Evolutionary conservation across 2,113 vertebrate species (phyloP), one percentile per base, ranked within the genome.

Genomic region (Erythrocercus mccallii): DNA sequence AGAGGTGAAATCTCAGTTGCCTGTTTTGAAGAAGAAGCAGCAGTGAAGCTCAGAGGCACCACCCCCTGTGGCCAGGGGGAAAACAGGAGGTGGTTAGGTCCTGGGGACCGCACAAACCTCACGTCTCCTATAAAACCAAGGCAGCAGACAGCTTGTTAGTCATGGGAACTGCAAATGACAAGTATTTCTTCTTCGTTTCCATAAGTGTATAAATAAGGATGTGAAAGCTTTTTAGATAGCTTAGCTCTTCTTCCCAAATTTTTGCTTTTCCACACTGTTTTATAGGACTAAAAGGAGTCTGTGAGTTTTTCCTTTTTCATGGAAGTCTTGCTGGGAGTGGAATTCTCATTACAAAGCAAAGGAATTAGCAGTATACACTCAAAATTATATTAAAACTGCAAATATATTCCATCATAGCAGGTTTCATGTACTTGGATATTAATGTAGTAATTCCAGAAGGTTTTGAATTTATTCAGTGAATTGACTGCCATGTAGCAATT

Each of bases 391-490:
- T 90, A 80, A 88, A 69, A 88, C 45, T 77, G 20, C 19, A 86
- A 83, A 91, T 83, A 56, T 53, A 72, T 83, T 90, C 45, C 40
- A 80, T 82, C 57, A 9, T 68, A 73, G 68, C 18, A 81, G 18
- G 61, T 70, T 73, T 88, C 22, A 21, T 56, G 37, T 90, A 64
- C 58, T 94, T 94, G 16, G 60, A 47, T 61, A 38, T 65, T 88
- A 88, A 61, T 61, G 16, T 83, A 42, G 88, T 84, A 58, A 81
- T 91, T 92, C n/a, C 31, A 81, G 45, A 57, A 57, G n/a, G 21
- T 40, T 83, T 91, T 50, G 28, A 82, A 74, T 84, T 47, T 91
- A 73, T 83, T 94, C 42, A 70, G 25, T 77, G 53, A 88, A 76
- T 37, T 72, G 68, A 62, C 60, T 86, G 62, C 50, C 45, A 15